These are phyloP conservation scores for Acromyrmex echinatior DNA, from an alignment of 1,140 invertebrate genomes.

Conservation along the genomic window DNA sequence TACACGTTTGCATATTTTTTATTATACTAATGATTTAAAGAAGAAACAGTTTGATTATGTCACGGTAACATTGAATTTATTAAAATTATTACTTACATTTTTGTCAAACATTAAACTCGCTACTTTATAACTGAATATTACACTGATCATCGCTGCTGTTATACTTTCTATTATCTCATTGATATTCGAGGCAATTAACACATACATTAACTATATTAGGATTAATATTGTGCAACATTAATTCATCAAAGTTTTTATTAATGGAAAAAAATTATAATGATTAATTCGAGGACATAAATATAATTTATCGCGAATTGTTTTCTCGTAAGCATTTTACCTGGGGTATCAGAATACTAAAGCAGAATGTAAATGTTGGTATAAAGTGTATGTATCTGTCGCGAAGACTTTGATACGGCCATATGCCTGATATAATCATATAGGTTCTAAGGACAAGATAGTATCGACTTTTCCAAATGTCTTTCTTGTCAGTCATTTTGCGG, in stretches of 20 bases:
- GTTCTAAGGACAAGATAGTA: slow-evolving; percentile 12
- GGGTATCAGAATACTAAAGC: slow-evolving; percentile 35
- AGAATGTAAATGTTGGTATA: slow-evolving; percentile 15
- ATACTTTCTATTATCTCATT: not conserved
- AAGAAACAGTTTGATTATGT: not conserved
- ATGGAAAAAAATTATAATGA: not conserved
- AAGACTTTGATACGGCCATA: slow-evolving; percentile 30
- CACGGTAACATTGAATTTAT: not conserved
- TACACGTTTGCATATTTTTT: not conserved
- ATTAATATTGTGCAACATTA: slow-evolving; percentile 1
- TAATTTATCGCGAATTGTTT: slow-evolving; percentile 1
- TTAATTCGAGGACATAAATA: not conserved
- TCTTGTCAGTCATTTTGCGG: slow-evolving; percentile 28
- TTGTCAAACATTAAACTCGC: slow-evolving; percentile 12
- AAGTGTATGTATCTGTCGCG: slow-evolving; percentile 22
- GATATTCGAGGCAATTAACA: not conserved
- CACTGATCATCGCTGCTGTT: slow-evolving; percentile 19
- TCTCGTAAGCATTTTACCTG: slow-evolving; percentile 18
- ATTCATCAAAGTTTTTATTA: not conserved
- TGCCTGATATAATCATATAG: slow-evolving; percentile 7
- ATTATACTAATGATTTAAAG: not conserved
- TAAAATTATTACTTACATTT: slow-evolving; percentile 22
- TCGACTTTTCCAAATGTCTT: slow-evolving; percentile 37
- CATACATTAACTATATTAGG: not conserved
- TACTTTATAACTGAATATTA: slow-evolving; percentile 12